Percentiles rank a stretch among this genome's conserved stretches.
Conservation (phyloP, 2,888 invertebrate species). For the Toxonevra muliebris region DNA sequence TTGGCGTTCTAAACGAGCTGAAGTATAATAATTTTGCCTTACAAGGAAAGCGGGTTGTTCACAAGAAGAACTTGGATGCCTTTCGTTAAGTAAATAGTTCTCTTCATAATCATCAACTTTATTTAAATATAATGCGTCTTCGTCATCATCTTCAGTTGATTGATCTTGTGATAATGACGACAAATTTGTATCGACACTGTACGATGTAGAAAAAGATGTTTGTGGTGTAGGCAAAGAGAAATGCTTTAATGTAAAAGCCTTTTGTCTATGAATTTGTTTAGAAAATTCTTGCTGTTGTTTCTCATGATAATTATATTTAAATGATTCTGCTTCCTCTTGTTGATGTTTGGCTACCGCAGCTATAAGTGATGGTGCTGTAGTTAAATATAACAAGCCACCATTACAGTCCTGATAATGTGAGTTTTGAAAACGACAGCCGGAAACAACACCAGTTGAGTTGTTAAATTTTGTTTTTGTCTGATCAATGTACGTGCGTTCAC, state of each 20-base stretch:
- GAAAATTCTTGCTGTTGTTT: neutral
- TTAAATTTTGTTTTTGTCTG: neutral
- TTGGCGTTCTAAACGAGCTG: constrained; percentile 18
- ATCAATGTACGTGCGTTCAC: neutral
- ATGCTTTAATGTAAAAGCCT: neutral
- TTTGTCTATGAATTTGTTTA: neutral
- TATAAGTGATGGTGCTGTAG: constrained; percentile 25
- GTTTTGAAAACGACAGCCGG: neutral
- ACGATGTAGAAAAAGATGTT: constrained; percentile 17
- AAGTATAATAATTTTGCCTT: neutral
- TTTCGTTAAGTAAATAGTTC: neutral
- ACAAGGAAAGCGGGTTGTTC: neutral
- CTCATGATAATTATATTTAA: neutral
- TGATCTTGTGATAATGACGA: constrained; percentile 7
- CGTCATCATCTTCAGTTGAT: constrained; percentile 18
- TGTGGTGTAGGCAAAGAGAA: constrained; percentile 20
- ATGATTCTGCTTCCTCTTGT: neutral
- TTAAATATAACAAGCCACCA: constrained; percentile 30
- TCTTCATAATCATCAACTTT: neutral
- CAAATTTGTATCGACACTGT: constrained; percentile 18
- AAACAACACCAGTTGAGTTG: neutral
- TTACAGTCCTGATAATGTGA: constrained; percentile 11
- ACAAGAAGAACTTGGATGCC: neutral
- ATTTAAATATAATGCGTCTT: neutral
- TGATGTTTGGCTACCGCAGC: constrained; percentile 23